Percentiles rank a stretch among this genome's conserved stretches.
Conservation (phyloP, 2,113 vertebrate genomes). For the Zapornia atra region DNA sequence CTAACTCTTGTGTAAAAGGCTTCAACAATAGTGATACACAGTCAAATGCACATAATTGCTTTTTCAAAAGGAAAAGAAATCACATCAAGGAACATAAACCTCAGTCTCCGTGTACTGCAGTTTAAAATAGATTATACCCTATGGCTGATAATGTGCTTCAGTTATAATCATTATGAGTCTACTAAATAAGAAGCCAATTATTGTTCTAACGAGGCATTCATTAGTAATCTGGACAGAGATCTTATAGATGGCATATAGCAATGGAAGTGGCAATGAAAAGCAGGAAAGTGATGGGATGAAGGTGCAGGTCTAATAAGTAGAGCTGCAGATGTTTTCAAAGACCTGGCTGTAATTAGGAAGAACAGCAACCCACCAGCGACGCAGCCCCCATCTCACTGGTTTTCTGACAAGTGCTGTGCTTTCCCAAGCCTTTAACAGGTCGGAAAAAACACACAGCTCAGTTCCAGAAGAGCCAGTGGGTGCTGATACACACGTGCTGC, state of each 20-base stretch:
- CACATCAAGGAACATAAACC: constrained; percentile 15
- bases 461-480: background rate
- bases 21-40: background rate
- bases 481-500: background rate
- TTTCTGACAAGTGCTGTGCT: background rate
- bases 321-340: background rate
- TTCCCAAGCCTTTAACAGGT: background rate
- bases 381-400: background rate
- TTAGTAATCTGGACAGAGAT: constrained; percentile 1
- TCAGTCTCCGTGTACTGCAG: background rate
- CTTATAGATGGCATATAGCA: background rate
- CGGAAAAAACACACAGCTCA: background rate
- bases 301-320: background rate
- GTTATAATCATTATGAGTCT: background rate
- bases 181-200: constrained; percentile 53
- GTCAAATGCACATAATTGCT: constrained; percentile 34
- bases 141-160: background rate
- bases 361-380: background rate
- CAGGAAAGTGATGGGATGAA: background rate
- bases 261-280: background rate
- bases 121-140: constrained; percentile 19
- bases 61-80: constrained; percentile 22
- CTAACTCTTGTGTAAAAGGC: background rate
- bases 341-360: background rate
- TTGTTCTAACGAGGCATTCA: constrained; percentile 6